These are phyloP conservation scores for Euspilapteryx auroguttella DNA, from an alignment of 2,888 invertebrate genomes.

Conservation along the genomic window DNA sequence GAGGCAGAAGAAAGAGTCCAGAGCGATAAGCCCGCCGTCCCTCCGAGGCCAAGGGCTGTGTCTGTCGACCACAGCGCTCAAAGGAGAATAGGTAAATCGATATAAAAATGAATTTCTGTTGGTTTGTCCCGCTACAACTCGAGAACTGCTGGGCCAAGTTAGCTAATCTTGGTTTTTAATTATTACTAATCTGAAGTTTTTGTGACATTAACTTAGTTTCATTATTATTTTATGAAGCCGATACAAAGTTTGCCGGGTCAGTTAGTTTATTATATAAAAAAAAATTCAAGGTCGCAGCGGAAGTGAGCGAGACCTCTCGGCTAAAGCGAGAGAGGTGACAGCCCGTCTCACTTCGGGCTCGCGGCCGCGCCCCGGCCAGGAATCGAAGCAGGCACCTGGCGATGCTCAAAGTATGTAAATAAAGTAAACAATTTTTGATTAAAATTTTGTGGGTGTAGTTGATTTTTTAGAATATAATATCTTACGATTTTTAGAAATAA, in stretches of 20 bases:
- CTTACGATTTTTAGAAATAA: too few species aligned
- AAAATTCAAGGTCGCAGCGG: constrained; percentile 60
- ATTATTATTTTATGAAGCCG: too few species aligned
- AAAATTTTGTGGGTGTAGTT: too few species aligned
- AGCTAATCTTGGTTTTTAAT: too few species aligned
- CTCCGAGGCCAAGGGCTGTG: constrained; percentile 67
- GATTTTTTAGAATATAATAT: too few species aligned
- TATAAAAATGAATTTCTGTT: constrained; percentile 5
- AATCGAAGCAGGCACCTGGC: constrained; percentile 9
- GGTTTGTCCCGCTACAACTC: too few species aligned
- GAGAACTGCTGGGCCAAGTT: too few species aligned
- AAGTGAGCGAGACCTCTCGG: constrained; percentile 51
- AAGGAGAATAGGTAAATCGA: constrained; percentile 32
- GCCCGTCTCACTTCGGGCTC: constrained; percentile 31
- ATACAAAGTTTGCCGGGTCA: too few species aligned
- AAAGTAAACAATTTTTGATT: neutral
- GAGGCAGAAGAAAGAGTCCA: constrained; percentile 54
- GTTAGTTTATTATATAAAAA: too few species aligned
- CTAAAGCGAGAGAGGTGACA: constrained; percentile 46
- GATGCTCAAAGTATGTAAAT: constrained; percentile 7
- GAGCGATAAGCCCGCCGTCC: constrained; percentile 58
- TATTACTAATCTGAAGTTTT: neutral
- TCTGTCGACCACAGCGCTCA: constrained; percentile 59
- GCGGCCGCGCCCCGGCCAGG: constrained; percentile 21
- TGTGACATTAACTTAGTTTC: too few species aligned